Base-by-base conservation (phyloP, 2,797 vertebrate species). In the Paramormyrops hopkinsi region DNA sequence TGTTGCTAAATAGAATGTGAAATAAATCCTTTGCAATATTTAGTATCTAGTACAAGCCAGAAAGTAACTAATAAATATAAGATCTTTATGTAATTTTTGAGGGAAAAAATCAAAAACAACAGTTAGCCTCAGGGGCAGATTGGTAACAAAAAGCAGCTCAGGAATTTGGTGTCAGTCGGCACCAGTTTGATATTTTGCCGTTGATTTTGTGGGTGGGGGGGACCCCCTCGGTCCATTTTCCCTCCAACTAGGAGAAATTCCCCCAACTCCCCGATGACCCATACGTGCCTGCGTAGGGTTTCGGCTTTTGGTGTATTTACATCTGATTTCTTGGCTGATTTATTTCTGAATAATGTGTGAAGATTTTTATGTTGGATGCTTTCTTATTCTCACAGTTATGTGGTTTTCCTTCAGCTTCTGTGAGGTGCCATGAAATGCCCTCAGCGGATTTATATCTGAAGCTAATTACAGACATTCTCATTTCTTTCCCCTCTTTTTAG, bases 261-360 rank as follows among this genome's bases (percentile, higher is more conserved):
- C 29, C 14, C 29, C 29, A 73, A 37, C 65, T 73, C 14, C 29
- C 65, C 12, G 2, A 37, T 73, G 65, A 33, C 29, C 65, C 1
- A 0, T 73, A 17, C 29, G 12, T 33, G 65, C 12, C 65, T 73
- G 65, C 29, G 29, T 73, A 73, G 12, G 29, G 17, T 37, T 33
- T 4, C 11, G 4, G 29, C 29, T 37, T 73, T 73, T 37, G 65
- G 65, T 73, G 12, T 73, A 33, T 73, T 37, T 73, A 56, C 65
- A 73, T 73, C 65, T 41, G 69, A 53, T 82, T n/a, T 56, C 54
- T 88, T 88, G 19, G 51, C 69, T 79, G 73, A 59, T 82, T 44
- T 8, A 6, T 37, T 53, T 37, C 14, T 41, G 65, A 22, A 29
- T 69, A 79, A 22, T n/a, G 29, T 54, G 29, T 82, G 53, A 88